Conservation (phyloP, 2,888 invertebrate species). For the Cheiracanthium punctorium region DNA sequence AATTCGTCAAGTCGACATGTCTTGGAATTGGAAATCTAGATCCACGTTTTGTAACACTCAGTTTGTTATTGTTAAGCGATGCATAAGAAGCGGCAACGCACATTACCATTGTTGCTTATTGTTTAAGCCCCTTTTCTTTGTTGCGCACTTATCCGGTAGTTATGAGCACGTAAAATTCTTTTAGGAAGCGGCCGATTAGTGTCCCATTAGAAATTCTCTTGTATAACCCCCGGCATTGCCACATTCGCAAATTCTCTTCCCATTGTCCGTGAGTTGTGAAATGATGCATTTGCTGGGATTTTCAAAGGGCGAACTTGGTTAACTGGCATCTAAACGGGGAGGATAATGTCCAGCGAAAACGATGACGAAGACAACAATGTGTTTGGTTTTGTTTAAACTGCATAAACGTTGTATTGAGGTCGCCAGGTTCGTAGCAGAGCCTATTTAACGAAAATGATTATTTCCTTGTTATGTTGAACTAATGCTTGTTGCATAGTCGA, state of each 20-base stretch:
- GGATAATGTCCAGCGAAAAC: no score
- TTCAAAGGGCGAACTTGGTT: not conserved
- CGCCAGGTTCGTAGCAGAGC: no score
- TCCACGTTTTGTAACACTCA: slow-evolving; percentile 13
- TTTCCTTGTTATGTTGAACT: no score
- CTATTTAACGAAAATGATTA: no score
- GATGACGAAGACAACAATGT: no score
- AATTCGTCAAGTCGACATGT: no score
- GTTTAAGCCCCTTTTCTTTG: slow-evolving; percentile 19
- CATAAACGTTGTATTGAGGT: no score
- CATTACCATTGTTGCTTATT: not conserved
- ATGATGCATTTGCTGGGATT: not conserved
- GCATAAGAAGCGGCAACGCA: not conserved
- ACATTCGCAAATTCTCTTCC: slow-evolving; percentile 21
- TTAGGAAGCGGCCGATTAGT: slow-evolving; percentile 8
- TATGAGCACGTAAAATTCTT: not conserved
- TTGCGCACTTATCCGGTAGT: slow-evolving; percentile 35
- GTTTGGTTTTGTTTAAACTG: no score
- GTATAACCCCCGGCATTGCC: slow-evolving; percentile 24
- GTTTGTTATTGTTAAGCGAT: not conserved
- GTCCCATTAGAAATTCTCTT: not conserved
- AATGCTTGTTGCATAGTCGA: no score
- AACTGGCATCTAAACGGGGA: not conserved
- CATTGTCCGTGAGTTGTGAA: not conserved
- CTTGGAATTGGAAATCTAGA: not conserved